Evolutionary conservation across 2,888 invertebrate species (phyloP).

Genomic region (Sinelater perroti): DNA sequence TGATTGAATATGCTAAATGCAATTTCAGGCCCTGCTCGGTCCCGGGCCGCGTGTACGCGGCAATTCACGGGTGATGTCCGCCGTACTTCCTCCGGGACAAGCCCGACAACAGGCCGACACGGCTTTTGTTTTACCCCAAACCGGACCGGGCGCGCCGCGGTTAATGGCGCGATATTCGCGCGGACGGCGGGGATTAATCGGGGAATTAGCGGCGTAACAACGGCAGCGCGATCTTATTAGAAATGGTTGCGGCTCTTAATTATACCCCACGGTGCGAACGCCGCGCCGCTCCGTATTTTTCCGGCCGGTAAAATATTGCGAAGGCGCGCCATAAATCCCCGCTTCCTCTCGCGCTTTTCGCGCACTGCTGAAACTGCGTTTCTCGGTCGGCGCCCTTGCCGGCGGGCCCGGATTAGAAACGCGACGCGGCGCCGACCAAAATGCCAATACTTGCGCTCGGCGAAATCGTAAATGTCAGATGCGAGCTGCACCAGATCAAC

Average conservation of each 20-base stretch:
- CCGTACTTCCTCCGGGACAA: slow-evolving; percentile 9
- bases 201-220: slow-evolving; percentile 19
- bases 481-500: too few relatives aligned
- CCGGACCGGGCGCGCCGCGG: neutral
- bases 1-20: slow-evolving; percentile 28
- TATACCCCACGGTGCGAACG: slow-evolving; percentile 25
- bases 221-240: slow-evolving; percentile 23
- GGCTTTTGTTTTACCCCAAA: neutral
- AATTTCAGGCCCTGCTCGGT: slow-evolving; percentile 17
- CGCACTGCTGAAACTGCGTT: neutral
- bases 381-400: too few relatives aligned
- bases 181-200: slow-evolving; percentile 15
- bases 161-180: slow-evolving; percentile 16
- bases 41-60: slow-evolving; percentile 8
- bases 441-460: too few relatives aligned
- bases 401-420: too few relatives aligned
- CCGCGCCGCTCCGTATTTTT: slow-evolving; percentile 17
- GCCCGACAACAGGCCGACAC: slow-evolving; percentile 9
- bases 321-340: slow-evolving; percentile 7
- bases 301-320: slow-evolving; percentile 11
- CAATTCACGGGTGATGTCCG: slow-evolving; percentile 6
- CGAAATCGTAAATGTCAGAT: too few relatives aligned
- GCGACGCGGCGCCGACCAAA: too few relatives aligned
- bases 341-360: neutral
- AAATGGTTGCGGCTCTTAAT: slow-evolving; percentile 25